Base-by-base conservation (phyloP, 1,140 invertebrate species). In the Bombus breviceps region DNA sequence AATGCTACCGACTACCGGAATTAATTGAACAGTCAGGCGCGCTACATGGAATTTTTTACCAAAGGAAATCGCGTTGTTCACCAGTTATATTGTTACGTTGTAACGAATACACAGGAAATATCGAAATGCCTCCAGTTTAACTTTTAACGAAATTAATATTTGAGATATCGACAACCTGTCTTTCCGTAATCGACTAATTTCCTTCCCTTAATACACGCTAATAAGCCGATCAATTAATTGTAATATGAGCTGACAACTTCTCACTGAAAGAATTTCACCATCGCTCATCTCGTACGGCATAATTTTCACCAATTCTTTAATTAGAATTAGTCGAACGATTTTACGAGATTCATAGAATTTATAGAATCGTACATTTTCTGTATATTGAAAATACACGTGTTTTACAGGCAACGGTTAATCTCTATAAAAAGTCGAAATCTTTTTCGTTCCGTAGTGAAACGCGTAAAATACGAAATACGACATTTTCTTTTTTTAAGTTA, bases 121-220 rank as follows among this genome's bases (percentile, higher is more conserved):
- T 43, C 28, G 8, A 2, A 37, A 72, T 22, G 32, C 34, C 10
- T 25, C 32, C n/a, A 25, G 25, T 32, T 64, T 82, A 75, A 82
- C 39, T 59, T 75, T 43, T 64, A 75, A 47, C 32, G 8, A 25
- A 72, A n/a, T 28, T 75, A 62, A 62, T 64, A 28, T 37, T 41
- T n/a, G n/a, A 64, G 41, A 43, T 82, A 82, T 82, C 39, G 81
- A 75, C 71, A 75, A 82, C 43, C 81, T 75, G 57, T 75, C 81
- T 37, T 47, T 25, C 32, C 0, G 22, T 47, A 47, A 64, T 64
- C 39, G 25, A 37, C 25, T 53, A 75, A 64, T 64, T 72, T 37
- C 37, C n/a, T 43, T 43, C 22, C 28, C 15, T 34, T 62, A 32
- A 25, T 66, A 22, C 9, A 4, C 12, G 6, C 18, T 68, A 25